Percentiles rank a stretch among this genome's conserved stretches.
Evolutionary conservation across 35 echinoderm and acorn worm species (phyloP).

Genomic region (Acanthaster planci): DNA sequence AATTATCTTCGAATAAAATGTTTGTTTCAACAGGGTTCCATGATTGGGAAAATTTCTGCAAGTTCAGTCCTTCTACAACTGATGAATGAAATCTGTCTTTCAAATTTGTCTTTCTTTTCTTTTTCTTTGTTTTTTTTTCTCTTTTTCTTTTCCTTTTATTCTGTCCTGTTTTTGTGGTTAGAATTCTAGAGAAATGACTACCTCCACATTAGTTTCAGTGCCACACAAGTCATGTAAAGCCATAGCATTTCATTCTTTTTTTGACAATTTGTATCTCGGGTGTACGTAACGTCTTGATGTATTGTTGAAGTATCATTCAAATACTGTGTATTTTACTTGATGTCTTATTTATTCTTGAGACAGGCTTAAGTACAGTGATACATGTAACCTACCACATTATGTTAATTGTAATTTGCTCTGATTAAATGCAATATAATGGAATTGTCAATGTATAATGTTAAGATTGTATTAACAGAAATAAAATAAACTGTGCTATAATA

Average conservation of each 20-base stretch:
- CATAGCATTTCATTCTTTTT: not conserved
- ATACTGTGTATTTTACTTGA: constrained; percentile 7
- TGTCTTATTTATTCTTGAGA: constrained; percentile 20
- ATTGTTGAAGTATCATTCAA: not conserved
- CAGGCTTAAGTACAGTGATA: not conserved
- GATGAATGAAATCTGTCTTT: constrained; percentile 19
- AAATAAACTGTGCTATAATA: constrained; percentile 25
- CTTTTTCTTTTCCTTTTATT: not conserved
- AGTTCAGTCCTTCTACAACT: too few species aligned
- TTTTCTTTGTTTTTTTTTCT: not conserved
- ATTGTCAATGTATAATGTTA: constrained; percentile 11
- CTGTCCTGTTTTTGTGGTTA: too few species aligned
- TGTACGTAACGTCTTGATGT: not conserved
- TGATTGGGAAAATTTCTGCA: too few species aligned
- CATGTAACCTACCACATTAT: constrained; percentile 8
- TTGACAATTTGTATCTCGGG: not conserved
- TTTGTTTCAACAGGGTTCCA: too few species aligned
- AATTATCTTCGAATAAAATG: too few species aligned
- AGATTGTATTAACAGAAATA: constrained; percentile 28
- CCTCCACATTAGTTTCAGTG: not conserved
- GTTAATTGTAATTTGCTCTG: constrained; percentile 6
- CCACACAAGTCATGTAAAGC: not conserved
- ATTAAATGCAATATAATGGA: constrained; percentile 32
- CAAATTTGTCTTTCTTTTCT: constrained; percentile 20
- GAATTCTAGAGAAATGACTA: not conserved